phyloP scores from a whole-genome alignment of 2,888 invertebrate genomes.

The Celastrina argiolus region DNA sequence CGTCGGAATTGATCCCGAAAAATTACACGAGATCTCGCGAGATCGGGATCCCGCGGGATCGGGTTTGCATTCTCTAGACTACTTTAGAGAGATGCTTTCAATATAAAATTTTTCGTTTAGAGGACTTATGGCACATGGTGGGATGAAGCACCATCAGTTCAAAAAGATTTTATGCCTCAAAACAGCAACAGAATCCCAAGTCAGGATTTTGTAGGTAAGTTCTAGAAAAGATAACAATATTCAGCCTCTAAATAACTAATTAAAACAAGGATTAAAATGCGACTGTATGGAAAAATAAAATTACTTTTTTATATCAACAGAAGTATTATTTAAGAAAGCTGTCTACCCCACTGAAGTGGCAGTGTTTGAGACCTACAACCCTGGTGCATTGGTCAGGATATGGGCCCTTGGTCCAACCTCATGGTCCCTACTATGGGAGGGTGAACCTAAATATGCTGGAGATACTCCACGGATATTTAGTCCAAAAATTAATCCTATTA shows the following conservation, averaged over 20 bases:
- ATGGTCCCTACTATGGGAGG: slow-evolving; percentile 89
- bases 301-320: slow-evolving; percentile 48
- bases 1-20: too few species aligned
- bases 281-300: neutral
- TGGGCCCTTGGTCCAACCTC: slow-evolving; percentile 80
- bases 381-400: slow-evolving; percentile 88
- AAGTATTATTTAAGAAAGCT: slow-evolving; percentile 81
- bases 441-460: slow-evolving; percentile 79
- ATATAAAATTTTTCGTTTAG: slow-evolving; percentile 56
- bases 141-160: slow-evolving; percentile 85
- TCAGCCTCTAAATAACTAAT: neutral
- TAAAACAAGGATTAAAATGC: too few species aligned
- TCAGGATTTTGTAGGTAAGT: slow-evolving; percentile 87
- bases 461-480: slow-evolving; percentile 85
- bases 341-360: slow-evolving; percentile 84
- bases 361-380: slow-evolving; percentile 91
- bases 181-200: slow-evolving; percentile 81
- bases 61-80: too few species aligned
- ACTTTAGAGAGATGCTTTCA: slow-evolving; percentile 12
- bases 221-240: neutral
- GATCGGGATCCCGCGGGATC: too few species aligned
- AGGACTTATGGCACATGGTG: slow-evolving; percentile 92
- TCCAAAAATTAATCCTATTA: slow-evolving; percentile 81
- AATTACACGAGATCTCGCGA: too few species aligned
- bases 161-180: slow-evolving; percentile 84